phyloP scores from a whole-genome alignment of 2,888 invertebrate genomes.

The Coelopa pilipes region DNA sequence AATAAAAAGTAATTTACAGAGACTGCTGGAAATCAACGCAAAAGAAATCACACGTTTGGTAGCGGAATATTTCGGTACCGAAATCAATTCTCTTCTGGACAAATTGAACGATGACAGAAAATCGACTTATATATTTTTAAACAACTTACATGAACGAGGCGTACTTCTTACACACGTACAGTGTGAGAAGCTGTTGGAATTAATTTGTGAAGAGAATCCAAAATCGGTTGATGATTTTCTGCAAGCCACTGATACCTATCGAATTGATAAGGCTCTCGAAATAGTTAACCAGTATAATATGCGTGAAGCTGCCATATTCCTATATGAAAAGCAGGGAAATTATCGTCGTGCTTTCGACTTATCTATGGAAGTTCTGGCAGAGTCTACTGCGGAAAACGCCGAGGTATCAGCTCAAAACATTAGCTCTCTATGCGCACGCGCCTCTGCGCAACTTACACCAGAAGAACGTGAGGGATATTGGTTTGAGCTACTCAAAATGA shows the following conservation, averaged over 20 bases:
- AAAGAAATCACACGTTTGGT: conserved; percentile 74
- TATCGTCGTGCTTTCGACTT: conserved; percentile 77
- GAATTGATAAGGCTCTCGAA: conserved; percentile 73
- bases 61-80: conserved; percentile 69
- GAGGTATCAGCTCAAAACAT: conserved; percentile 54
- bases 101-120: conserved; percentile 49
- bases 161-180: conserved; percentile 66
- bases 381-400: conserved; percentile 47
- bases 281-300: conserved; percentile 74
- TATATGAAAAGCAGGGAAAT: conserved; percentile 81
- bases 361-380: conserved; percentile 67
- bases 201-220: conserved; percentile 72
- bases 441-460: conserved; percentile 66
- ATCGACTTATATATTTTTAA: conserved; percentile 70
- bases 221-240: conserved; percentile 70
- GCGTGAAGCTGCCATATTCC: conserved; percentile 76
- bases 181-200: conserved; percentile 72
- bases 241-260: conserved; percentile 70
- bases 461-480: conserved; percentile 68
- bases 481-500: conserved; percentile 68
- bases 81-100: conserved; percentile 67
- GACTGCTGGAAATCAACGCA: conserved; percentile 72
- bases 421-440: conserved; percentile 66
- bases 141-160: conserved; percentile 69
- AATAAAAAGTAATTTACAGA: conserved; percentile 67